A percentile compares a stretch with the other conserved stretches of the same genome.
These are phyloP conservation scores for Puntigrus tetrazona DNA, from an alignment of 2,113 vertebrate species.

Conservation along the genomic window DNA sequence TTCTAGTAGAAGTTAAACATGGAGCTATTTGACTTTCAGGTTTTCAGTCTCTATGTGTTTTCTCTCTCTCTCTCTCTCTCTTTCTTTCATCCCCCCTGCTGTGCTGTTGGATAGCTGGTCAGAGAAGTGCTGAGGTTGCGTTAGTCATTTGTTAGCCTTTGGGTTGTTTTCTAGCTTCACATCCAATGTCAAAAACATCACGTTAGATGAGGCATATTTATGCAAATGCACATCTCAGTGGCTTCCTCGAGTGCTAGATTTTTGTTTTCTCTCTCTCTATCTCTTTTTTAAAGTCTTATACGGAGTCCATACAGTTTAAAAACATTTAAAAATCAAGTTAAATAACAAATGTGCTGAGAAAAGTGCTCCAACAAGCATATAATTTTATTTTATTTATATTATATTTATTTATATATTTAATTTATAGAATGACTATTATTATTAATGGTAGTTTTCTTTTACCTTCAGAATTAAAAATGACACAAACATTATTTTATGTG, in stretches of 20 bases:
- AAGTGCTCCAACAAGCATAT: not conserved
- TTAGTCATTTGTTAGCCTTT: slow-evolving; percentile 4
- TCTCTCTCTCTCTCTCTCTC: not conserved
- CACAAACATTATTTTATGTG: too few species aligned
- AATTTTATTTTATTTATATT: not conserved
- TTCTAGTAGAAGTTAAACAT: not conserved
- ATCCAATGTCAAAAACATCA: slow-evolving; percentile 42
- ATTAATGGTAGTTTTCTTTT: not conserved
- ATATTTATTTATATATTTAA: too few species aligned
- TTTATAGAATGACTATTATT: too few species aligned
- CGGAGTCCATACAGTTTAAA: not conserved
- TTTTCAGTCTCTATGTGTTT: not conserved
- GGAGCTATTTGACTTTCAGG: not conserved
- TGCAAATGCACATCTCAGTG: slow-evolving; percentile 18
- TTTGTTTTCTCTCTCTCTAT: not conserved
- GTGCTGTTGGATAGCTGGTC: not conserved
- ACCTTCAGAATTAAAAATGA: too few species aligned
- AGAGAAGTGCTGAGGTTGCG: slow-evolving; percentile 6
- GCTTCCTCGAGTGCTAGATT: not conserved
- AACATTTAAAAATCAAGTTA: not conserved
- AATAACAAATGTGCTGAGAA: not conserved
- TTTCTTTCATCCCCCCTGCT: not conserved
- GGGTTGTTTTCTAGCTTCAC: slow-evolving; percentile 6
- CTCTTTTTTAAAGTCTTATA: not conserved
- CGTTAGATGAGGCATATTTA: slow-evolving; percentile 37